These are phyloP conservation scores for Leptinotarsa defecta DNA, from an alignment of 1,140 invertebrate species.

Conservation along the genomic window DNA sequence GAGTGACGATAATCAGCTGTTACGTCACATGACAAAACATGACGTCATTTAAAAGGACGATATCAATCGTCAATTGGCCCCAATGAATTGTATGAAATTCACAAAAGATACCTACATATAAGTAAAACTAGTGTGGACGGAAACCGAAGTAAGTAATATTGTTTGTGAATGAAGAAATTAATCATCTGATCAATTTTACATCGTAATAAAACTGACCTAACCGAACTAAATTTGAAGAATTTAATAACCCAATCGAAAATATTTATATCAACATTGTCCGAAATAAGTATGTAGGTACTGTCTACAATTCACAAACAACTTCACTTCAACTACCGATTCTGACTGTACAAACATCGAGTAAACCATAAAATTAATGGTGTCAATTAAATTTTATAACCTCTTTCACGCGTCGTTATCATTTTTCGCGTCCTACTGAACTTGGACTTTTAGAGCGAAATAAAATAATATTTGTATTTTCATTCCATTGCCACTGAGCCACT, in stretches of 20 bases:
- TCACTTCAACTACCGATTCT: not conserved
- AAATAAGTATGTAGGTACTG: too few relatives aligned
- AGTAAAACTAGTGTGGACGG: too few relatives aligned
- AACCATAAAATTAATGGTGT: not conserved
- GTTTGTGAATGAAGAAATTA: too few relatives aligned
- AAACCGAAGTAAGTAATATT: too few relatives aligned
- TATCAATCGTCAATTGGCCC: too few relatives aligned
- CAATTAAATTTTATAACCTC: slow-evolving; percentile 4
- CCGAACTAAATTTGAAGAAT: slow-evolving; percentile 49
- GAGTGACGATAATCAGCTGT: not conserved
- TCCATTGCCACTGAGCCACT: not conserved
- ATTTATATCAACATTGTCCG: too few relatives aligned
- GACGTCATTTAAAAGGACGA: not conserved
- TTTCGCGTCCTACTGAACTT: slow-evolving; percentile 15
- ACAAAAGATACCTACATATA: too few relatives aligned
- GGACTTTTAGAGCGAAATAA: not conserved
- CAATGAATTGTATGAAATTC: too few relatives aligned
- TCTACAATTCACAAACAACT: not conserved
- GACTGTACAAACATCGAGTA: not conserved
- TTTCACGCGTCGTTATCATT: slow-evolving; percentile 5
- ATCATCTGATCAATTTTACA: slow-evolving; percentile 45
- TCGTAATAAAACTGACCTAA: slow-evolving; percentile 57
- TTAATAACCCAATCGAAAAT: too few relatives aligned
- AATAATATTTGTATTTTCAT: not conserved
- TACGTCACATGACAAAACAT: not conserved